Conservation (phyloP, 1,140 invertebrate genomes). For the Kradibia gibbosae region DNA sequence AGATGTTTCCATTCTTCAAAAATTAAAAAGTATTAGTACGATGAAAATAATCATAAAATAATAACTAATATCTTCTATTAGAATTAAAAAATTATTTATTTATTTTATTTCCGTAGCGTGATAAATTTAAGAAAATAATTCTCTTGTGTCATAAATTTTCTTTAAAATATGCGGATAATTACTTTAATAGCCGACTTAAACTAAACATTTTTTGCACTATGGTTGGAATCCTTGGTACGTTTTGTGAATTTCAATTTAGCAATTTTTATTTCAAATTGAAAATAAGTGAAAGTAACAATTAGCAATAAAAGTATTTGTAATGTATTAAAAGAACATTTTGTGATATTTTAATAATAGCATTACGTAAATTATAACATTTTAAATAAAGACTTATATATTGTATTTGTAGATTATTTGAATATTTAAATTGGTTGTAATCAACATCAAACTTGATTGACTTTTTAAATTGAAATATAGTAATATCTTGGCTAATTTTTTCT, state of each 20-base stretch:
- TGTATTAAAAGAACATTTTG: not conserved
- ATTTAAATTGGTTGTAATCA: constrained; percentile 2
- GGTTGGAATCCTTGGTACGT: not conserved
- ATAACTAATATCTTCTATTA: not conserved
- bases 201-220: not conserved
- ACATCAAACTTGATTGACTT: not conserved
- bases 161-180: constrained; percentile 21
- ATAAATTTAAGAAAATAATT: not conserved
- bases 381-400: not conserved
- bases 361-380: constrained; percentile 8
- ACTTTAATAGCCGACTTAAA: not conserved
- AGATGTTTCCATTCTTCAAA: not conserved
- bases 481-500: not conserved
- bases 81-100: not conserved
- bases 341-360: not conserved
- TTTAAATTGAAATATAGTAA: not conserved
- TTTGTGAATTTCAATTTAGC: not conserved
- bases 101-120: not conserved
- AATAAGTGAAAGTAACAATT: constrained; percentile 32
- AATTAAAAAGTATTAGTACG: not conserved
- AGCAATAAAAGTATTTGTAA: constrained; percentile 30
- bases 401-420: not conserved
- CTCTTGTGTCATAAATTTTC: constrained; percentile 16
- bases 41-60: not conserved
- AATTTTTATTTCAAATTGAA: not conserved